Base-by-base conservation (phyloP, 2,113 vertebrate species). In the Sceloporus undulatus region DNA sequence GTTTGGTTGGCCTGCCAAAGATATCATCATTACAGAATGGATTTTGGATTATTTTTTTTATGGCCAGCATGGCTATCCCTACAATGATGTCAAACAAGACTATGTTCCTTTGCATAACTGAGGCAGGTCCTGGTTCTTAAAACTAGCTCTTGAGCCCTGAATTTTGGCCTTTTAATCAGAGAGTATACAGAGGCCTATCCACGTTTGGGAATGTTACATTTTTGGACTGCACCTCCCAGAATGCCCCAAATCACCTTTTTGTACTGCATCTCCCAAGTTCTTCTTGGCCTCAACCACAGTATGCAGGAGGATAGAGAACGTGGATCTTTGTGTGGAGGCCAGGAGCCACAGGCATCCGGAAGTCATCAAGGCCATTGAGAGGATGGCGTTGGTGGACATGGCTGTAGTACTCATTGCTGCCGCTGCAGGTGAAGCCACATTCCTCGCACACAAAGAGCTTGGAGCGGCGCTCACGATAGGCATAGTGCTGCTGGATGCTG, bases 381-480 rank as follows among this genome's bases (percentile, higher is more conserved):
- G 97, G 96, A 82, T 98, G 98, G 62, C 95, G 92, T 90, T 96
- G 95, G 1, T 96, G 93, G 38, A 98, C 86, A 66, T 98, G 98
- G 34, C 97, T 92, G 19, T 96, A 96, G 42, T 98, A 98, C 25
- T 97, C 95, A 0, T 98, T 97, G 0, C 97, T 97, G 1, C 95
- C 94, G 0, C 93, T 94, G 25, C 98, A 98, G 19, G 98, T 98
- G 93, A 95, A 98, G 82, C 98, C 98, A 0, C 98, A 98, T 56
- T 98, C 98, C 89, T 98, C 98, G 9, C 98, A 98, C 42, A 98
- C 98, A 5, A 98, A 98, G 91, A 98, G 97, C 94, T 98, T 98
- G 92, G 98, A 98, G 23, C 98, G 97, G 34, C 98, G 97, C 92
- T 98, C 97, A 0, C 98, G 97, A 85, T 98, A 98, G 25, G 97